phyloP scores from a whole-genome alignment of 2,113 vertebrate species.

The Terrapene triunguis region DNA sequence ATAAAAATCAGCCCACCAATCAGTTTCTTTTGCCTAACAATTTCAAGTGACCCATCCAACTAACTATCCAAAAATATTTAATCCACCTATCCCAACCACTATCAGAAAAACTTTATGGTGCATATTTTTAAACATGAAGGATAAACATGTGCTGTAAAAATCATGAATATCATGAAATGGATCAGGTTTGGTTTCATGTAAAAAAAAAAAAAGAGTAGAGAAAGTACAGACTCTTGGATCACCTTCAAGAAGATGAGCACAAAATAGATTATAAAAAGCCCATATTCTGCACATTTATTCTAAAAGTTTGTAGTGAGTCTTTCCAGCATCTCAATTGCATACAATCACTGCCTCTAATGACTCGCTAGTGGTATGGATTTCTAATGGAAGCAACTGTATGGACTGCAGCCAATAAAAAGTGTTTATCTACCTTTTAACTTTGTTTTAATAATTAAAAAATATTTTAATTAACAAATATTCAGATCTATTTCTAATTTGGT shows the following conservation, averaged over 20 bases:
- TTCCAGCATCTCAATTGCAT: neutral
- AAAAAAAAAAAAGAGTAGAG: neutral
- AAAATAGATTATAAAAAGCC: neutral
- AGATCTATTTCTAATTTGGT: neutral
- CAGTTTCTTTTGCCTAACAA: no score
- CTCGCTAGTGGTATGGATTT: constrained; percentile 19
- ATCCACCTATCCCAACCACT: neutral
- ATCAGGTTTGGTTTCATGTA: neutral
- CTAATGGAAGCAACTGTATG: neutral
- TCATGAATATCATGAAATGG: neutral
- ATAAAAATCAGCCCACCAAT: neutral
- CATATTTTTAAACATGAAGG: neutral
- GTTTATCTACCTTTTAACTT: neutral
- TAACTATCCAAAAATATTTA: neutral
- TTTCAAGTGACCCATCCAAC: neutral
- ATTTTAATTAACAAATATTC: neutral
- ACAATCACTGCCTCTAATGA: neutral
- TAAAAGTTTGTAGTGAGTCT: neutral
- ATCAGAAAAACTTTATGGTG: neutral
- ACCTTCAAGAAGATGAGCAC: neutral
- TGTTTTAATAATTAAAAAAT: neutral
- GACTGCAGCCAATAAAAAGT: neutral
- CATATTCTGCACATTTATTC: neutral
- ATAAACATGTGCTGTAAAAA: neutral
- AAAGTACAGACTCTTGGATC: neutral